Base-by-base conservation (phyloP, 2,113 vertebrate species). In the Scomber japonicus region DNA sequence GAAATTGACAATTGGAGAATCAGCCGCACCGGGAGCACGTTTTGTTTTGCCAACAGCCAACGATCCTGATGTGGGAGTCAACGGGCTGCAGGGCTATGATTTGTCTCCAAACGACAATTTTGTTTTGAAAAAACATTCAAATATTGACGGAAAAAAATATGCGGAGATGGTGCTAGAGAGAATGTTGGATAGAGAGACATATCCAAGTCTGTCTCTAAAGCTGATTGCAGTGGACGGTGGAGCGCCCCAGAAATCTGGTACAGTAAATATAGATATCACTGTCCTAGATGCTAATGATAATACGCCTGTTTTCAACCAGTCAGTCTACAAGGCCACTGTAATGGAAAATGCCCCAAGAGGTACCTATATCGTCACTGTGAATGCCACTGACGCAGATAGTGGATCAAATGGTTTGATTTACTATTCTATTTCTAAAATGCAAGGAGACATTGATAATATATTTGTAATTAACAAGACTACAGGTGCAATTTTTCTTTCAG, bases 1-100 rank as follows among this genome's bases (percentile, higher is more conserved):
- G 16, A 81, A 94, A 55, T 90, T 96, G 82, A 95, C 93, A 84
- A 94, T 97, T 17, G 93, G 92, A 0, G 96, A 97, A 68, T 44
- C 84, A 3, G 93, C 95, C 0, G 84, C 71, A 3, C 40, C 81
- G 0, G 96, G 96, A 0, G 92, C 91, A 1, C 91, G 94, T 11
- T 97, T 96, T 81, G 87, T 92, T 5, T 87, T 97, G 49, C 91
- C 94, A 16, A 94, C 66, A 0, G 97, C 96, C 0, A 11, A 74
- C 0, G 88, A 92, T 45, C 60, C 90, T 1, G 96, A 96, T 68
- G 85, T 93, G 10, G 95, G 93, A 0, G 3, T 0, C 0, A 95
- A 96, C 35, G 94, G 92, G 0, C 44, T 96, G 12, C 89, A 88
- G 35, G 90, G 64, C 19, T 96, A 97, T 69, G 66, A 90, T 16